Conservation (phyloP, 2,888 invertebrate genomes). For the Orchestes rusci region DNA sequence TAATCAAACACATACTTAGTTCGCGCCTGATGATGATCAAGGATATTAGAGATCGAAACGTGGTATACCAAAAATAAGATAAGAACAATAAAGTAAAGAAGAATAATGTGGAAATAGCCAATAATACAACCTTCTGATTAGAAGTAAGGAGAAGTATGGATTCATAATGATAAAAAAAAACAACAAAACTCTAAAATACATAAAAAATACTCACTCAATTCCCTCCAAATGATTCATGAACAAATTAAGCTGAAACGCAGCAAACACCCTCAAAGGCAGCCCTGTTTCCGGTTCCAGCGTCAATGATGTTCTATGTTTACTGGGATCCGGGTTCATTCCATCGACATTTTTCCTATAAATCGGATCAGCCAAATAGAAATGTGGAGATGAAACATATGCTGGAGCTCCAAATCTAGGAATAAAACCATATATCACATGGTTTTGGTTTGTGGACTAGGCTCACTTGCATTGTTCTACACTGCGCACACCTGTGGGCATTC, state of each 20-base stretch:
- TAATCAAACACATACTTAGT: no score
- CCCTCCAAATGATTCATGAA: conserved; percentile 47
- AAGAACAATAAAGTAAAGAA: no score
- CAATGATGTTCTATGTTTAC: conserved; percentile 58
- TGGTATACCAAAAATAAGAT: no score
- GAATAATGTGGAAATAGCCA: no score
- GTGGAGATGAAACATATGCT: conserved; percentile 73
- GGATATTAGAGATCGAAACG: no score
- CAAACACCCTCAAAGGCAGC: conserved; percentile 66
- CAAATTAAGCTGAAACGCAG: conserved; percentile 72
- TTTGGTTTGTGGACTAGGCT: conserved; percentile 11
- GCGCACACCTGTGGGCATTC: conserved; percentile 53
- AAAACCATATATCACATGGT: background rate
- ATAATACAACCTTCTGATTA: no score
- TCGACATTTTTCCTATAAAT: conserved; percentile 55
- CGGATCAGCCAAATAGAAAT: conserved; percentile 69
- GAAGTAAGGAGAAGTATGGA: no score
- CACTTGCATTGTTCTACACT: conserved; percentile 62
- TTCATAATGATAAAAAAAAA: no score
- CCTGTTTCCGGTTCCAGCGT: conserved; percentile 70
- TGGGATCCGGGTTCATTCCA: conserved; percentile 59
- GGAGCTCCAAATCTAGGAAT: conserved; percentile 64
- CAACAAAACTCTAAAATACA: no score
- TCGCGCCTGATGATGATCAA: no score
- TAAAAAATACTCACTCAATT: conserved; percentile 50